Evolutionary conservation across 2,888 invertebrate genomes (phyloP).

Genomic region (Eupithecia inturbata): DNA sequence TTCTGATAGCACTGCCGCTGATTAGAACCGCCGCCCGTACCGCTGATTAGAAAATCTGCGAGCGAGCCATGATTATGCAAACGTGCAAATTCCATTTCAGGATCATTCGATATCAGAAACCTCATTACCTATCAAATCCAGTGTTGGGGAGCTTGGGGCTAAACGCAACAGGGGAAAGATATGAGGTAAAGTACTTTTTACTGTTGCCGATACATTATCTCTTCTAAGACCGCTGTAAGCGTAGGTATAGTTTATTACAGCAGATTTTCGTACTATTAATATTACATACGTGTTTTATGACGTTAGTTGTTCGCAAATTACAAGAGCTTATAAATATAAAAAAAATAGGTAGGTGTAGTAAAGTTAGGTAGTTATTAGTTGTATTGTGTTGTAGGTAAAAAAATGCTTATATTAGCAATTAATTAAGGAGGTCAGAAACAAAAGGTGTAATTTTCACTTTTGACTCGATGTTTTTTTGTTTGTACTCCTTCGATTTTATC

Average conservation of each 20-base stretch:
- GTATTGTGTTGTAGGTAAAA: background rate
- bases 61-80: conserved; percentile 22
- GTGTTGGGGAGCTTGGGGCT: conserved; percentile 11
- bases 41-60: conserved; percentile 17
- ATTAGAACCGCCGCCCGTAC: no score
- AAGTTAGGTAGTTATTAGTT: background rate
- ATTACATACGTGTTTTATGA: background rate
- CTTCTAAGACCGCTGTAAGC: background rate
- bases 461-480: no score
- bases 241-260: no score
- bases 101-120: conserved; percentile 26
- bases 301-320: background rate
- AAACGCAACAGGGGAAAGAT: background rate
- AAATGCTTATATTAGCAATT: background rate
- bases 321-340: background rate
- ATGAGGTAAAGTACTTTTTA: background rate
- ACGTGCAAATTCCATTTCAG: conserved; percentile 27
- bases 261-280: no score
- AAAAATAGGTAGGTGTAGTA: background rate
- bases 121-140: conserved; percentile 33
- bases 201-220: background rate
- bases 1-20: conserved; percentile 1
- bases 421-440: no score
- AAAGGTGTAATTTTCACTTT: no score
- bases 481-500: no score